These are phyloP conservation scores for Rhorus exstirpatorius DNA, from an alignment of 2,888 invertebrate species.

Conservation along the genomic window DNA sequence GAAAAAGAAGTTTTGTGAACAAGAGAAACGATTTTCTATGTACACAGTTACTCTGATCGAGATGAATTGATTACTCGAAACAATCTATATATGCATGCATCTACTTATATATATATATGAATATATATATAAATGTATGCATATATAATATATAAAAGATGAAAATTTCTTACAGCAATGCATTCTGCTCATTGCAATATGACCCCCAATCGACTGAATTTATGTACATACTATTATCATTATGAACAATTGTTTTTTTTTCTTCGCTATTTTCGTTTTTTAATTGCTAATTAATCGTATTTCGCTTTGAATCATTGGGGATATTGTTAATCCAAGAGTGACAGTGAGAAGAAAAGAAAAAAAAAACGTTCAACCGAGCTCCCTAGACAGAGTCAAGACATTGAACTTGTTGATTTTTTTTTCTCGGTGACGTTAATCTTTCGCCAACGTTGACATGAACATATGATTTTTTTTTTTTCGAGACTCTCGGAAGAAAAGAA, in stretches of 20 bases:
- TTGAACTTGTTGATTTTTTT: constrained; percentile 18
- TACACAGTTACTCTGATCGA: constrained; percentile 32
- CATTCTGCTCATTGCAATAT: constrained; percentile 80
- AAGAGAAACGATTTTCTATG: background rate
- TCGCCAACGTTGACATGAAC: constrained; percentile 16
- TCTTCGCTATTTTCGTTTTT: constrained; percentile 58
- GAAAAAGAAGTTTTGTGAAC: background rate
- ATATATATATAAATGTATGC: constrained; percentile 22
- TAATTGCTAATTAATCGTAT: constrained; percentile 39
- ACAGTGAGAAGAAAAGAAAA: no score
- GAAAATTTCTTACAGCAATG: constrained; percentile 68
- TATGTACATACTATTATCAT: constrained; percentile 72
- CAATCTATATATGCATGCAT: constrained; percentile 54
- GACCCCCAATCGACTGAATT: constrained; percentile 71
- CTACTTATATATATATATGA: constrained; percentile 52
- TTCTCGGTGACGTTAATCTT: constrained; percentile 29
- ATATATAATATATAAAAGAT: constrained; percentile 15
- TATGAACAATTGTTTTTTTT: constrained; percentile 49
- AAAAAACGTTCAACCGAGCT: constrained; percentile 33
- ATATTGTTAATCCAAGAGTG: constrained; percentile 4
- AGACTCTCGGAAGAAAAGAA: background rate
- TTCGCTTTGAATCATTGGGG: constrained; percentile 36
- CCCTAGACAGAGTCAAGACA: constrained; percentile 51
- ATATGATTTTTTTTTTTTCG: constrained; percentile 1
- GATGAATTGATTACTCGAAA: constrained; percentile 27